These are phyloP conservation scores for Heliconius eleuchia DNA, from an alignment of 1,140 invertebrate species.

Conservation along the genomic window DNA sequence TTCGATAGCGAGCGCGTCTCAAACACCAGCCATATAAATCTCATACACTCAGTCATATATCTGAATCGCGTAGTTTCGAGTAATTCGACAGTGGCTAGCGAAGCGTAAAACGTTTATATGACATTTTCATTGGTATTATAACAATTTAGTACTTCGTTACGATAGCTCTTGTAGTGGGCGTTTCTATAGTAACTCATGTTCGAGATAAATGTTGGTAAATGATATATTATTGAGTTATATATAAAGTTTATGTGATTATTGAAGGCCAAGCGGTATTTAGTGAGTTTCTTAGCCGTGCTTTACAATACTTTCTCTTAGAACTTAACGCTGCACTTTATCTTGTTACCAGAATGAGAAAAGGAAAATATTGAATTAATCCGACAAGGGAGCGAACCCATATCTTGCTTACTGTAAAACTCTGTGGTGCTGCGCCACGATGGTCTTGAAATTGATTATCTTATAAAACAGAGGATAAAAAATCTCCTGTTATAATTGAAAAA, in stretches of 20 bases:
- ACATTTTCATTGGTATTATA: constrained; percentile 11
- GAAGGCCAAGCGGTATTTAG: constrained; percentile 31
- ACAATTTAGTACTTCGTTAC: neutral
- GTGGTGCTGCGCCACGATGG: too few species aligned
- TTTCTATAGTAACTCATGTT: constrained; percentile 17
- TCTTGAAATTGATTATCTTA: too few species aligned
- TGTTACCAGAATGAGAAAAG: too few species aligned
- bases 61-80: neutral
- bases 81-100: neutral
- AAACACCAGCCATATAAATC: neutral
- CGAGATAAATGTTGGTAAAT: constrained; percentile 18
- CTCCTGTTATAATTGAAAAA: too few species aligned
- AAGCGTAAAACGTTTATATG: constrained; percentile 4
- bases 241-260: constrained; percentile 27
- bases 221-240: constrained; percentile 30
- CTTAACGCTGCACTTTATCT: too few species aligned
- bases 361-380: too few species aligned
- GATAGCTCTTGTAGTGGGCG: constrained; percentile 6
- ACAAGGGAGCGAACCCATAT: too few species aligned
- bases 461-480: too few species aligned
- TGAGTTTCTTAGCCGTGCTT: constrained; percentile 28
- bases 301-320: constrained; percentile 13
- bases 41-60: neutral
- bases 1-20: constrained; percentile 8
- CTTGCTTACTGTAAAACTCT: too few species aligned